Percentiles rank a stretch among this genome's conserved stretches.
phyloP scores from a whole-genome alignment of 1,140 invertebrate genomes.

The Neotoxoptera formosana region DNA sequence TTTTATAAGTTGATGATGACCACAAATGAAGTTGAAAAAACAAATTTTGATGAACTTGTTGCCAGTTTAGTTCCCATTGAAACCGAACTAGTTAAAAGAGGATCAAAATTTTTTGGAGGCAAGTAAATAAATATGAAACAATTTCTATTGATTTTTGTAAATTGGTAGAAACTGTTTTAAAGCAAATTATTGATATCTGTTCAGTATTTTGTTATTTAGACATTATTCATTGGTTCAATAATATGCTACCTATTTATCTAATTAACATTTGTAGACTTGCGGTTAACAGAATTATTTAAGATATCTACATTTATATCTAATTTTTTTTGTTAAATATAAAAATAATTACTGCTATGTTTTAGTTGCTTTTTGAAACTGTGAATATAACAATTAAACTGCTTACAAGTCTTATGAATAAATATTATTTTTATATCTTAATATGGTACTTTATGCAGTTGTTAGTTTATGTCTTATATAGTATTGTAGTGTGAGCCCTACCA shows the following conservation, averaged over 20 bases:
- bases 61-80: constrained; percentile 72
- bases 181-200: background rate
- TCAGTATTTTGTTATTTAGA: background rate
- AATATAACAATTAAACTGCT: background rate
- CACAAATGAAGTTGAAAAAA: constrained; percentile 59
- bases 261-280: background rate
- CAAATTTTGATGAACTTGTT: constrained; percentile 65
- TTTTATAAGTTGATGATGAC: constrained; percentile 60
- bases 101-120: constrained; percentile 75
- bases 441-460: background rate
- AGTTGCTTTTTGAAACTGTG: background rate
- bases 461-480: background rate
- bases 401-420: background rate
- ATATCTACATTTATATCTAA: background rate
- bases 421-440: background rate
- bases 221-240: background rate
- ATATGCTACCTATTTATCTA: background rate
- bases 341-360: background rate
- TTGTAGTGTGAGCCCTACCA: background rate
- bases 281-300: background rate
- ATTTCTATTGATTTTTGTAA: background rate
- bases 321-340: background rate
- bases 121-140: constrained; percentile 24
- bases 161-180: background rate
- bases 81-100: constrained; percentile 71